Evolutionary conservation across 2,888 invertebrate species (phyloP).

Genomic region (Morpho helenor): DNA sequence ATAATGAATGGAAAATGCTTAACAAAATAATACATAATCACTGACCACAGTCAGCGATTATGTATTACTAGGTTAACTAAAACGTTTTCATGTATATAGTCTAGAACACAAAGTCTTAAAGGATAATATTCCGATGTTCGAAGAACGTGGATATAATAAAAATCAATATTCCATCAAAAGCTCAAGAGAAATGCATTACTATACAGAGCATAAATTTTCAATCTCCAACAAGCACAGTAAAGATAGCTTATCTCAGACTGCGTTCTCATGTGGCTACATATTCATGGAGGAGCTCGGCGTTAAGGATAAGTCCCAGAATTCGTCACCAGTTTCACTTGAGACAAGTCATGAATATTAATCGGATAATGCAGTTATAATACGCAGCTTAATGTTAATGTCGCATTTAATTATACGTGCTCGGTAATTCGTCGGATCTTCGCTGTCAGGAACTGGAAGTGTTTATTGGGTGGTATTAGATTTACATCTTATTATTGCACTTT

Average conservation of each 20-base stretch:
- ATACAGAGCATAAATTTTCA: slow-evolving; percentile 9
- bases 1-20: too few relatives aligned
- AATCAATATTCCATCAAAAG: slow-evolving; percentile 4
- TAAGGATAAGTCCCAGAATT: slow-evolving; percentile 54
- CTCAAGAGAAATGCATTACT: slow-evolving; percentile 6
- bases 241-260: slow-evolving; percentile 39
- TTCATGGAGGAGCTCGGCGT: slow-evolving; percentile 57
- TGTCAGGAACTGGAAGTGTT: slow-evolving; percentile 22
- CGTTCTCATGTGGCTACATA: slow-evolving; percentile 51
- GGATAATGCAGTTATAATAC: slow-evolving; percentile 71
- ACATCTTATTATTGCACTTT: slow-evolving; percentile 30
- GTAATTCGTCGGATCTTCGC: slow-evolving; percentile 43
- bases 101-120: background rate
- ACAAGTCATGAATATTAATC: slow-evolving; percentile 68
- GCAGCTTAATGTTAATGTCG: slow-evolving; percentile 46
- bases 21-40: too few relatives aligned
- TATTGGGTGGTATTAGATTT: slow-evolving; percentile 21
- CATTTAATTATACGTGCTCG: slow-evolving; percentile 49
- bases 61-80: too few relatives aligned
- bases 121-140: too few relatives aligned
- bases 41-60: too few relatives aligned
- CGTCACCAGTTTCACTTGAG: slow-evolving; percentile 55
- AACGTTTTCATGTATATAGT: background rate
- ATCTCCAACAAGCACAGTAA: slow-evolving; percentile 9
- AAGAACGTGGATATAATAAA: background rate